phyloP scores from a whole-genome alignment of 1,140 invertebrate species.

The Lutraria rhynchaena region DNA sequence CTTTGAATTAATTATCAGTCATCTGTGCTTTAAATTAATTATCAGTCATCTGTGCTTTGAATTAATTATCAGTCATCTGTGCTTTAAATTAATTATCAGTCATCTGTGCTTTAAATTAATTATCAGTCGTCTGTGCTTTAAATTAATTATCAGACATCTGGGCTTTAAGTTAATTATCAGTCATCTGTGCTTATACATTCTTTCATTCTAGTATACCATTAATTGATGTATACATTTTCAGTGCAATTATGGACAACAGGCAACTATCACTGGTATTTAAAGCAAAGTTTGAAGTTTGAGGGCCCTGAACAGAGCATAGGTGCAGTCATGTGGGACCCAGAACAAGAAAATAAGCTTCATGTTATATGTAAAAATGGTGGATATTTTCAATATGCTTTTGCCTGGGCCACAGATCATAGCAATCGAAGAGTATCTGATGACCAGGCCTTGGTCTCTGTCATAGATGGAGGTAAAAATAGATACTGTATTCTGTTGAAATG shows the following conservation, averaged over 20 bases:
- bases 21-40: no score
- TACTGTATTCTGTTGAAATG: no score
- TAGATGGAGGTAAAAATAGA: conserved; percentile 90
- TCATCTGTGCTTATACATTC: conserved; percentile 1
- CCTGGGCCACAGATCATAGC: conserved; percentile 85
- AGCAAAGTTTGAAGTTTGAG: conserved; percentile 87
- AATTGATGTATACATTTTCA: conserved; percentile 61
- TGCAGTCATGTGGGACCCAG: conserved; percentile 85
- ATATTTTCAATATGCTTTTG: conserved; percentile 86
- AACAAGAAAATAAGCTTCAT: conserved; percentile 85
- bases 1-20: no score
- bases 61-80: no score
- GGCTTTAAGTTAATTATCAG: no score
- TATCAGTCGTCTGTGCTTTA: no score
- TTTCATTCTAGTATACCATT: no score
- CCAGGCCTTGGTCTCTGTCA: conserved; percentile 87
- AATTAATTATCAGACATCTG: no score
- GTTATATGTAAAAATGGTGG: conserved; percentile 84
- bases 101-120: no score
- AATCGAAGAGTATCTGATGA: conserved; percentile 79
- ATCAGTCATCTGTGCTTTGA: no score
- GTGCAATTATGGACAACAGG: conserved; percentile 91
- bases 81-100: no score
- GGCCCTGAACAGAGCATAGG: conserved; percentile 79
- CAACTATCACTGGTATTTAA: conserved; percentile 96